A percentile compares a stretch with the other conserved stretches of the same genome.
These are phyloP conservation scores for Clinocottus analis DNA, from an alignment of 2,113 vertebrate species.

Conservation along the genomic window DNA sequence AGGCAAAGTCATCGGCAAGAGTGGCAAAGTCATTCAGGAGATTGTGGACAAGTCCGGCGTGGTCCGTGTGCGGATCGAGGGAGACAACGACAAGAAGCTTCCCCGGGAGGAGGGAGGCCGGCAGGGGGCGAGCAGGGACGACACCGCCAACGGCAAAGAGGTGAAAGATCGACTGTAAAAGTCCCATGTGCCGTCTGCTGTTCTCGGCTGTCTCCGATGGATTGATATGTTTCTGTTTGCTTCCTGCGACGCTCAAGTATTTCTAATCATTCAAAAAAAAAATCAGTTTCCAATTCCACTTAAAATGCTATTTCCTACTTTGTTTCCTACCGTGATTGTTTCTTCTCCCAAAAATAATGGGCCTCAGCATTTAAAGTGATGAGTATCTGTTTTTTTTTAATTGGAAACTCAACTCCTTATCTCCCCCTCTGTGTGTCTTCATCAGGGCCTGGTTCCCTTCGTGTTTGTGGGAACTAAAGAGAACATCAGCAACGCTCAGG, in stretches of 20 bases:
- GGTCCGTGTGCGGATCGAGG: constrained; percentile 92
- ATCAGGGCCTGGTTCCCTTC: constrained; percentile 92
- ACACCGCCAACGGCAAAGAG: constrained; percentile 80
- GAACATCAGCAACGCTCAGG: constrained; percentile 94
- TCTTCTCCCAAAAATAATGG: too few species aligned
- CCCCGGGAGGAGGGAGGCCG: constrained; percentile 89
- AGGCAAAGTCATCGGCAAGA: constrained; percentile 97
- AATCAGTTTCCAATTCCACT: background rate
- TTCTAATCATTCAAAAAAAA: constrained; percentile 9
- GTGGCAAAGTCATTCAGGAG: constrained; percentile 94
- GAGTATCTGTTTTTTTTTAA: background rate
- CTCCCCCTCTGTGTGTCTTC: constrained; percentile 25
- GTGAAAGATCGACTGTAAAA: constrained; percentile 70
- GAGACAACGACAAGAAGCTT: constrained; percentile 93
- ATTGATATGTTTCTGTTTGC: constrained; percentile 23
- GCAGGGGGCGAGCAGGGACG: constrained; percentile 79
- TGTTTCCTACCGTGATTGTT: background rate
- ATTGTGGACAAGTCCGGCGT: constrained; percentile 96
- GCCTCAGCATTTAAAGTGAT: background rate
- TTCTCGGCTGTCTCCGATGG: constrained; percentile 24
- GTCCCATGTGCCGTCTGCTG: constrained; percentile 46
- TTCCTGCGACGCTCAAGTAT: background rate
- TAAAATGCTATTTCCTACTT: background rate
- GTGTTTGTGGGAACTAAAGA: constrained; percentile 94
- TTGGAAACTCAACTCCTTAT: background rate